Percentiles rank a stretch among this genome's conserved stretches.
phyloP scores from a whole-genome alignment of 2,113 vertebrate genomes.

The Prietella phreatophila region DNA sequence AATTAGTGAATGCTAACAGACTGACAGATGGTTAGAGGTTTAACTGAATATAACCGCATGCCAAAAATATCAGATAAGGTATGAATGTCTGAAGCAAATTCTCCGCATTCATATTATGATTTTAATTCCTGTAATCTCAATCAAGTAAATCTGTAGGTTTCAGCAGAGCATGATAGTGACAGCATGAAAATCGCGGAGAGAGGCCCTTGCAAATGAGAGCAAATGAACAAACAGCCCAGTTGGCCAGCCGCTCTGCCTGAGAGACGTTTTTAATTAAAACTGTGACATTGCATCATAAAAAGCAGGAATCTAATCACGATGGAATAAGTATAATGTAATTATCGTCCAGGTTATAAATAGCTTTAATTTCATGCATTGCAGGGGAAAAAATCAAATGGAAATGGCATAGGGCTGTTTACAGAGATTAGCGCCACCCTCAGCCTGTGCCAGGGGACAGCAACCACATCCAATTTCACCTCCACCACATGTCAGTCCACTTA shows the following conservation, averaged over 20 bases:
- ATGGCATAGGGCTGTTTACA: constrained; percentile 67
- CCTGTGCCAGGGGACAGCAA: constrained; percentile 64
- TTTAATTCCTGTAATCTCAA: constrained; percentile 39
- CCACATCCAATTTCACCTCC: constrained; percentile 67
- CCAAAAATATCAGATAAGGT: constrained; percentile 51
- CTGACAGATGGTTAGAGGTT: constrained; percentile 56
- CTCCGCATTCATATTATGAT: constrained; percentile 60
- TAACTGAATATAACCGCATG: constrained; percentile 33
- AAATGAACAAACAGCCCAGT: constrained; percentile 62
- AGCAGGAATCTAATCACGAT: constrained; percentile 69
- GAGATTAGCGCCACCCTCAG: constrained; percentile 65
- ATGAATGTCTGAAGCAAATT: constrained; percentile 58
- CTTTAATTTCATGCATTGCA: constrained; percentile 76
- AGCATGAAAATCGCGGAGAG: constrained; percentile 44
- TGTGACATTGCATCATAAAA: constrained; percentile 74
- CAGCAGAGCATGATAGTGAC: constrained; percentile 57
- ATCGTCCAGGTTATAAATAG: constrained; percentile 74
- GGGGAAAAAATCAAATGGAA: constrained; percentile 72
- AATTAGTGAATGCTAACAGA: constrained; percentile 59
- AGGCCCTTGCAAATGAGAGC: constrained; percentile 50
- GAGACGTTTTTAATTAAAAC: constrained; percentile 70
- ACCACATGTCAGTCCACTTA: constrained; percentile 65
- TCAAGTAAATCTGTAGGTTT: constrained; percentile 52
- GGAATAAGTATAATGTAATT: constrained; percentile 76
- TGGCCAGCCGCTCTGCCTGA: constrained; percentile 59